A percentile compares a stretch with the other conserved stretches of the same genome.
Conservation (phyloP, 2,797 vertebrate genomes). For the Acanthurus lineatus region DNA sequence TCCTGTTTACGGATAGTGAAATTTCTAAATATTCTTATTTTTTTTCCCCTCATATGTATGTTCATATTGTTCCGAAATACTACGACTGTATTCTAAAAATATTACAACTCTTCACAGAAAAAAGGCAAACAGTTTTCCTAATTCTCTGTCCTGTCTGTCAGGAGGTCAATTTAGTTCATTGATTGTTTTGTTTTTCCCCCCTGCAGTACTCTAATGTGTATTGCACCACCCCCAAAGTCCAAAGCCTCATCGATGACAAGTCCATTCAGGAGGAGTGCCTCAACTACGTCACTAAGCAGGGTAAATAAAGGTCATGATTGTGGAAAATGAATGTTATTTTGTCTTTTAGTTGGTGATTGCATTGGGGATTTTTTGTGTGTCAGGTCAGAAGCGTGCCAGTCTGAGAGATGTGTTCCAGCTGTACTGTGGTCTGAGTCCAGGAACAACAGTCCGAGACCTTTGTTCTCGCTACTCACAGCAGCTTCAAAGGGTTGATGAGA, state of each 20-base stretch:
- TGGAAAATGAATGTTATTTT: background rate
- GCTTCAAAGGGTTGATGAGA: slow-evolving; percentile 95
- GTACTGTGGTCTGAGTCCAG: slow-evolving; percentile 97
- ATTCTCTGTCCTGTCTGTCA: background rate
- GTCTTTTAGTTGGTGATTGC: background rate
- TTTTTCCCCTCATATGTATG: background rate
- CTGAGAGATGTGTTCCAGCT: slow-evolving; percentile 97
- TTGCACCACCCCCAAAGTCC: slow-evolving; percentile 96
- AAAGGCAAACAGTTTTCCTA: too few relatives aligned
- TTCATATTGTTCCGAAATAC: background rate
- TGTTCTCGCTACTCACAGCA: slow-evolving; percentile 95
- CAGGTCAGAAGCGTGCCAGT: slow-evolving; percentile 94
- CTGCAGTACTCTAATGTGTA: slow-evolving; percentile 97
- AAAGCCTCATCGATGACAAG: slow-evolving; percentile 96
- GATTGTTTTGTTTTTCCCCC: slow-evolving; percentile 23
- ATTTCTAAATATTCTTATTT: background rate
- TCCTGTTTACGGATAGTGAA: too few relatives aligned
- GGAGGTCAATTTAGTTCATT: background rate
- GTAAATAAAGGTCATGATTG: slow-evolving; percentile 74
- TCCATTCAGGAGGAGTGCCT: slow-evolving; percentile 96
- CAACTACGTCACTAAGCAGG: slow-evolving; percentile 92
- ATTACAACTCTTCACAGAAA: background rate
- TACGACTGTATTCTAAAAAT: background rate
- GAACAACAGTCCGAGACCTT: slow-evolving; percentile 96
- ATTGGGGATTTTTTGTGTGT: background rate